Conservation (phyloP, 1,140 invertebrate species). For the Pogonomyrmex californicus region DNA sequence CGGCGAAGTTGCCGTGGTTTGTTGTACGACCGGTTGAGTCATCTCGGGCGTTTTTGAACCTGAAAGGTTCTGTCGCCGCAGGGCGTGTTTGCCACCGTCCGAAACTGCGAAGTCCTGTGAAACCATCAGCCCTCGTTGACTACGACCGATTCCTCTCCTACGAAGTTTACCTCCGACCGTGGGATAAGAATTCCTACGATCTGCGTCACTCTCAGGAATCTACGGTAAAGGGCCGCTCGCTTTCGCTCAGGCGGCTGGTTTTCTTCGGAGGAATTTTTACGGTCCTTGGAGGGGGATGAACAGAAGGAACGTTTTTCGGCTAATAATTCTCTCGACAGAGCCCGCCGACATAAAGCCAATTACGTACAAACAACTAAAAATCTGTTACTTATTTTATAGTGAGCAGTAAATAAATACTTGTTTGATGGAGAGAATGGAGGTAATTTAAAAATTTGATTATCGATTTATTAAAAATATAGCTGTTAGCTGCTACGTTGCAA, state of each 20-base stretch:
- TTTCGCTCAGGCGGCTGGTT: constrained; percentile 35
- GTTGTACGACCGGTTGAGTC: constrained; percentile 70
- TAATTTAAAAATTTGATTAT: too few species aligned
- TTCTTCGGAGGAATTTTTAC: constrained; percentile 69
- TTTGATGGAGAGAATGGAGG: not conserved
- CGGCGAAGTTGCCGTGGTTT: constrained; percentile 56
- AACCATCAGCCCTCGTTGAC: not conserved
- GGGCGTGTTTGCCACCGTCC: constrained; percentile 8
- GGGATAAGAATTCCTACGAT: constrained; percentile 73
- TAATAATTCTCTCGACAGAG: constrained; percentile 42
- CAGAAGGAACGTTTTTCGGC: constrained; percentile 7
- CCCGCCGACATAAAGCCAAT: constrained; percentile 13
- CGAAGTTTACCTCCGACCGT: constrained; percentile 35
- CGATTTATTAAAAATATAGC: too few species aligned
- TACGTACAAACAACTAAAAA: constrained; percentile 15
- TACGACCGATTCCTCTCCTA: constrained; percentile 55
- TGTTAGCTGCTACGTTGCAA: too few species aligned
- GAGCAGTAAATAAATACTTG: not conserved
- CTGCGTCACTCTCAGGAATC: constrained; percentile 66
- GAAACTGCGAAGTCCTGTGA: constrained; percentile 70
- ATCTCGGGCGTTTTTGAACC: constrained; percentile 53
- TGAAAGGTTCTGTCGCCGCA: constrained; percentile 15
- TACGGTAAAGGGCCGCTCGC: not conserved
- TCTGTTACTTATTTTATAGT: not conserved
- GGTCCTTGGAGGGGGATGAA: not conserved